Evolutionary conservation across 2,113 vertebrate genomes (phyloP).

Genomic region (Sinocyclocheilus grahami): DNA sequence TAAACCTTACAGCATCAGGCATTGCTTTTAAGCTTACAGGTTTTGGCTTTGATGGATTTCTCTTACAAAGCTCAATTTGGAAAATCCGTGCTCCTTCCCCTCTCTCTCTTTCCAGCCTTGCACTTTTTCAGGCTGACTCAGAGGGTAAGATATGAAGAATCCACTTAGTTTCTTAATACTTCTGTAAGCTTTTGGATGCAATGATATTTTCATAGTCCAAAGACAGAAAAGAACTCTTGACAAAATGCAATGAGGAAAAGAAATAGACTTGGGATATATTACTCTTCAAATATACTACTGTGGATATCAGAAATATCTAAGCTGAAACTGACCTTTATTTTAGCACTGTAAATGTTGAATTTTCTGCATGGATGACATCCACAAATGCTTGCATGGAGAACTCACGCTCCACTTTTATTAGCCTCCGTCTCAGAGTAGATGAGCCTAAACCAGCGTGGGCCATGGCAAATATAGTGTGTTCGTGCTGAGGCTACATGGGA

Average conservation of each 20-base stretch:
- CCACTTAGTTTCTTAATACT: neutral
- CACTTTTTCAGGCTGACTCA: constrained; percentile 16
- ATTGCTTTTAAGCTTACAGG: constrained; percentile 45
- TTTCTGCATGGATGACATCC: constrained; percentile 29
- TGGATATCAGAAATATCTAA: constrained; percentile 11
- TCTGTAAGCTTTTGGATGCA: constrained; percentile 18
- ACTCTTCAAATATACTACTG: constrained; percentile 11
- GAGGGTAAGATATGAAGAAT: constrained; percentile 12
- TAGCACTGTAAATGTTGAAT: constrained; percentile 23
- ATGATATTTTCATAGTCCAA: constrained; percentile 4
- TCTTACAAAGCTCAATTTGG: constrained; percentile 52
- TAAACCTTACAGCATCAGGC: constrained; percentile 43
- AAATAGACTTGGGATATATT: constrained; percentile 7
- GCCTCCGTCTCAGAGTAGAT: neutral
- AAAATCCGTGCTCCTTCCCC: constrained; percentile 35
- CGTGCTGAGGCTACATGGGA: constrained; percentile 13
- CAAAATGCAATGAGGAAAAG: neutral
- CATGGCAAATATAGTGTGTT: neutral
- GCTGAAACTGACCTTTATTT: constrained; percentile 27
- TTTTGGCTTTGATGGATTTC: constrained; percentile 59
- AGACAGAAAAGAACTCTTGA: neutral
- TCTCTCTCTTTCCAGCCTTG: constrained; percentile 11
- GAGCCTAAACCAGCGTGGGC: neutral
- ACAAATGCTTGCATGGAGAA: constrained; percentile 3
- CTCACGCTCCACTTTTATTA: neutral